Percentiles rank a stretch among this genome's conserved stretches.
Evolutionary conservation across 2,888 invertebrate genomes (phyloP).

Genomic region (Apantesis nais): DNA sequence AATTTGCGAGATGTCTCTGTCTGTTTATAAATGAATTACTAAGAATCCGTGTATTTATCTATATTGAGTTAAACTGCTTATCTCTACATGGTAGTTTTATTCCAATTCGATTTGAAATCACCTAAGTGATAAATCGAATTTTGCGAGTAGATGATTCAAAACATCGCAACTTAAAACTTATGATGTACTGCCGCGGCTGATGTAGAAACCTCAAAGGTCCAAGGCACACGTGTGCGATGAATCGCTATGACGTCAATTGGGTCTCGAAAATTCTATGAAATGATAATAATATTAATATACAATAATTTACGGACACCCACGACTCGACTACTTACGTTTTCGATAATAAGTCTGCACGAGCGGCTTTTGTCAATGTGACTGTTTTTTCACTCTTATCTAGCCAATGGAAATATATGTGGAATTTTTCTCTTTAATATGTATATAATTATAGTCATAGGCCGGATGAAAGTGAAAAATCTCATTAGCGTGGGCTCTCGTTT

Average conservation of each 20-base stretch:
- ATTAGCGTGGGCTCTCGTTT: neutral
- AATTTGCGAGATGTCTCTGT: slow-evolving; percentile 20
- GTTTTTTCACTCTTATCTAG: no score
- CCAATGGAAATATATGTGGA: no score
- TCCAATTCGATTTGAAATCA: slow-evolving; percentile 28
- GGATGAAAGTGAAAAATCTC: no score
- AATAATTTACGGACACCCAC: neutral
- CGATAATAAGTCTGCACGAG: neutral
- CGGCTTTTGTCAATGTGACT: no score
- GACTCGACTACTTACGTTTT: neutral
- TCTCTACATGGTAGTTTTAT: slow-evolving; percentile 39
- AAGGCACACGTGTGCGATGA: neutral
- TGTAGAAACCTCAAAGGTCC: neutral
- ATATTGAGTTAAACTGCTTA: slow-evolving; percentile 31
- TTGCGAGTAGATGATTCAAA: no score
- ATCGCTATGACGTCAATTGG: neutral
- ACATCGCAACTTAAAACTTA: no score
- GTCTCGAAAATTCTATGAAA: neutral
- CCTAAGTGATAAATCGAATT: slow-evolving; percentile 6
- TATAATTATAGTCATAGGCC: no score
- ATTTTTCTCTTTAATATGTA: no score
- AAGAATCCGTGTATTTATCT: slow-evolving; percentile 23
- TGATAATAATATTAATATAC: neutral
- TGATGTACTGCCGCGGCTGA: no score
- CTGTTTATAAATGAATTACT: slow-evolving; percentile 36